Conservation (phyloP, 2,113 vertebrate genomes). For the Canis aureus region DNA sequence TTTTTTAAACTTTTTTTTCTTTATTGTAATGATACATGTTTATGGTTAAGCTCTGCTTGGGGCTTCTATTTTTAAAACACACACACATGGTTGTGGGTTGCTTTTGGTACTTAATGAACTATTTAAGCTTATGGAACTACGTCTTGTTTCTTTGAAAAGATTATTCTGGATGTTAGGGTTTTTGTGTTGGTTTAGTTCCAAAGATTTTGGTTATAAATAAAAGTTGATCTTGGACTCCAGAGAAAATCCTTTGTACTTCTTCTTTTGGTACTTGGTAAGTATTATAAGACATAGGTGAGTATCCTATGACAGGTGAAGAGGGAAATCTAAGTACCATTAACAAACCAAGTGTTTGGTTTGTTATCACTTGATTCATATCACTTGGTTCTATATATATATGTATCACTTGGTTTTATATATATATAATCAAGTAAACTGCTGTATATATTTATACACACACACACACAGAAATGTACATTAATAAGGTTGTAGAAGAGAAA, state of each 20-base stretch:
- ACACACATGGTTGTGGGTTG: background rate
- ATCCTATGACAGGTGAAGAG: background rate
- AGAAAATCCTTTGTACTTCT: background rate
- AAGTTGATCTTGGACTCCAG: constrained; percentile 30
- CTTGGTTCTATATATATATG: background rate
- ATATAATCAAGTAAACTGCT: too few species aligned
- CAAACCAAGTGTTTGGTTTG: background rate
- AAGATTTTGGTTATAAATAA: constrained; percentile 57
- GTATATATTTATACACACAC: too few species aligned
- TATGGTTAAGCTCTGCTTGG: background rate
- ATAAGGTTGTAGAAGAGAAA: background rate
- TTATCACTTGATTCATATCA: too few species aligned
- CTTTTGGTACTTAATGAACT: background rate
- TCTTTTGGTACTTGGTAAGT: constrained; percentile 3
- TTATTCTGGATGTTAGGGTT: background rate
- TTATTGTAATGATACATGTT: background rate
- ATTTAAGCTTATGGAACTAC: background rate
- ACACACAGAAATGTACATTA: background rate
- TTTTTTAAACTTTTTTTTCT: background rate
- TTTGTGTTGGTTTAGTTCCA: constrained; percentile 19
- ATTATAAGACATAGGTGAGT: background rate
- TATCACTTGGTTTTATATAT: too few species aligned
- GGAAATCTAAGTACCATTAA: background rate
- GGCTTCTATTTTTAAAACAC: background rate
- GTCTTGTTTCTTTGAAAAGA: constrained; percentile 40